phyloP scores from a whole-genome alignment of 2,113 vertebrate genomes.

The Petrocephalus microphthalmus region DNA sequence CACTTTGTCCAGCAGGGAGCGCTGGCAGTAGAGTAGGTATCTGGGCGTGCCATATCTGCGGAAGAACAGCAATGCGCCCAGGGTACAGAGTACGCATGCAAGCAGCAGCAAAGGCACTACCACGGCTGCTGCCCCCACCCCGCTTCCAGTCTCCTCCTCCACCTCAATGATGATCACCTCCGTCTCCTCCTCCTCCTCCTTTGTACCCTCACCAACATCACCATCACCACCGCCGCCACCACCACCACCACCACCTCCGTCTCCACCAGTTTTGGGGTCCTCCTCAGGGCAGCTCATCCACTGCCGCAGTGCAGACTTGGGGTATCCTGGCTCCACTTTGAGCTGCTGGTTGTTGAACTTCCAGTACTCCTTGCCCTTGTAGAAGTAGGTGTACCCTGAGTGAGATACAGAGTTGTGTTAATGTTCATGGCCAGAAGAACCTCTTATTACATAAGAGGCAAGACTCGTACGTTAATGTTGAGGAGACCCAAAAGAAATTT shows the following conservation, averaged over 20 bases:
- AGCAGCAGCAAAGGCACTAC: constrained; percentile 72
- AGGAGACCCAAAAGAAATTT: neutral
- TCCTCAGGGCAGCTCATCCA: constrained; percentile 76
- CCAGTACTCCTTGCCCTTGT: constrained; percentile 88
- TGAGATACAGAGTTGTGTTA: neutral
- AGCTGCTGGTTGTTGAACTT: constrained; percentile 86
- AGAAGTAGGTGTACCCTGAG: constrained; percentile 82
- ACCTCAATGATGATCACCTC: constrained; percentile 77
- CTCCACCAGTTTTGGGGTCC: constrained; percentile 57
- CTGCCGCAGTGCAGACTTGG: constrained; percentile 77
- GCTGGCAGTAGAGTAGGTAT: constrained; percentile 78
- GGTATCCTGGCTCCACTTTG: constrained; percentile 79
- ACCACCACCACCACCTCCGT: constrained; percentile 47
- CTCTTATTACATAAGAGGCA: neutral
- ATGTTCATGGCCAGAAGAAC: neutral
- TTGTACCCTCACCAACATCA: constrained; percentile 26
- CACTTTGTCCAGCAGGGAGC: constrained; percentile 84
- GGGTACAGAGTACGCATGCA: constrained; percentile 67
- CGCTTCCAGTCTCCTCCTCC: constrained; percentile 40
- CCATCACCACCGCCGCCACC: constrained; percentile 43
- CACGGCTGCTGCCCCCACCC: constrained; percentile 54
- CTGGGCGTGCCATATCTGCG: constrained; percentile 76
- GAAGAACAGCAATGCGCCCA: constrained; percentile 72
- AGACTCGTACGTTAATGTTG: neutral
- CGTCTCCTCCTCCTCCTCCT: constrained; percentile 52